A percentile compares a stretch with the other conserved stretches of the same genome.
Conservation (phyloP, 2,113 vertebrate genomes). For the Ceyx cyanopectus region DNA sequence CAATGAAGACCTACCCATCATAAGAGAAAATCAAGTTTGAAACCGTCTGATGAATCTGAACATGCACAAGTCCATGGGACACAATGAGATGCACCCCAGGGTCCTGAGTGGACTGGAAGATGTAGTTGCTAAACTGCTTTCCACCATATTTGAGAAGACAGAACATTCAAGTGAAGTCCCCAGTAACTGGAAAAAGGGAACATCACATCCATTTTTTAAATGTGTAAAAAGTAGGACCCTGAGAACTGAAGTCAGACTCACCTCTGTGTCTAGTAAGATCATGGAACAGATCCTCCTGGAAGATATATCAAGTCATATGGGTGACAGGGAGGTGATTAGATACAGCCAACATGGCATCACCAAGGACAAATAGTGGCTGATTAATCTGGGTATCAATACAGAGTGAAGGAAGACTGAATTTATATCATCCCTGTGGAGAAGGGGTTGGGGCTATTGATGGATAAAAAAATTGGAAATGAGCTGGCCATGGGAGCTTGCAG, state of each 20-base stretch:
- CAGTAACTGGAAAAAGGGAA: neutral
- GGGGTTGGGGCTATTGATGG: neutral
- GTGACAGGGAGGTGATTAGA: neutral
- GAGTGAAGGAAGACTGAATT: neutral
- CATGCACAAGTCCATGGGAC: neutral
- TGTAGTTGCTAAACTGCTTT: neutral
- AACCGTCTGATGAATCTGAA: neutral
- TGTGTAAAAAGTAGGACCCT: neutral
- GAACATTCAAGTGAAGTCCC: neutral
- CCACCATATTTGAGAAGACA: neutral
- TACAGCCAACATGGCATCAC: neutral
- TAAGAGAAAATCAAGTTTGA: neutral
- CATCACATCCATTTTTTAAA: neutral
- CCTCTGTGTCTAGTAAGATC: neutral
- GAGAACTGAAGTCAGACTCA: neutral
- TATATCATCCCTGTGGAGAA: neutral
- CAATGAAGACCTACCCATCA: fast-evolving
- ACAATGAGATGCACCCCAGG: neutral
- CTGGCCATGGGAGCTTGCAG: neutral
- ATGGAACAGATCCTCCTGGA: neutral
- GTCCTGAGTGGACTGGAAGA: neutral
- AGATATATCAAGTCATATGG: neutral
- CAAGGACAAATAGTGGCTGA: neutral
- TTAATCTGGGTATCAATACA: too few species aligned
- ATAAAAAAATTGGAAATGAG: neutral